Base-by-base conservation (phyloP, 2,888 invertebrate genomes). In the Chironomus riparius region DNA sequence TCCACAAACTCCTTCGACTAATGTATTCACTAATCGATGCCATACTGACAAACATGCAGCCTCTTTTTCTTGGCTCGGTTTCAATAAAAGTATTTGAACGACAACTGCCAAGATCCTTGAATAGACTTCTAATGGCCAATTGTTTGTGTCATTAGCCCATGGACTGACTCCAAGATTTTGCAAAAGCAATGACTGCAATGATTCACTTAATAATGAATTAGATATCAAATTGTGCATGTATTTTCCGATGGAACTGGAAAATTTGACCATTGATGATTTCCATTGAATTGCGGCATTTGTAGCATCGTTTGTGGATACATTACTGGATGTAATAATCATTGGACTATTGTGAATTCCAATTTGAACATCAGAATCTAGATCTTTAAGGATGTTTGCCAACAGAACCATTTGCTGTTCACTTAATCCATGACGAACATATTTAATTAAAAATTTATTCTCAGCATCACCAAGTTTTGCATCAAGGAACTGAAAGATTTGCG, bases 21-120 rank as follows among this genome's bases (percentile, higher is more conserved):
- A 85, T 0, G 96, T 95, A 80, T 93, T 92, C 10, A 97, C 90
- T 18, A 97, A 87, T 81, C 94, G 89, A 82, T 94, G 92, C 95
- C 97, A 97, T 82, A 97, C 95, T 72, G 92, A 91, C 61, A 96
- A 90, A 79, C 96, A 95, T 28, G 92, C 91, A 47, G 92, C 91
- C 86, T 97, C 97, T 79, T 94, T 93, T 80, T 95, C 95, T 70
- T 91, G 90, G 77, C 92, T 91, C 12, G 92, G 88, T 81, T 94
- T 92, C 78, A 91, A 85, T 18, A 97, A 83, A 47, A 97, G 85
- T 80, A 94, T 91, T 84, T 97, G 94, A 18, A 95, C 94, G 22
- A 97, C 88, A 80, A 90, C 94, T 78, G 88, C 93, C 79, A 89
- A 88, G 77, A 89, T 95, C 83, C 97, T 89, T 0, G 90, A 89